A percentile compares a stretch with the other conserved stretches of the same genome.
These are phyloP conservation scores for Cossypha caffra DNA, from an alignment of 2,797 vertebrate genomes.

Conservation along the genomic window DNA sequence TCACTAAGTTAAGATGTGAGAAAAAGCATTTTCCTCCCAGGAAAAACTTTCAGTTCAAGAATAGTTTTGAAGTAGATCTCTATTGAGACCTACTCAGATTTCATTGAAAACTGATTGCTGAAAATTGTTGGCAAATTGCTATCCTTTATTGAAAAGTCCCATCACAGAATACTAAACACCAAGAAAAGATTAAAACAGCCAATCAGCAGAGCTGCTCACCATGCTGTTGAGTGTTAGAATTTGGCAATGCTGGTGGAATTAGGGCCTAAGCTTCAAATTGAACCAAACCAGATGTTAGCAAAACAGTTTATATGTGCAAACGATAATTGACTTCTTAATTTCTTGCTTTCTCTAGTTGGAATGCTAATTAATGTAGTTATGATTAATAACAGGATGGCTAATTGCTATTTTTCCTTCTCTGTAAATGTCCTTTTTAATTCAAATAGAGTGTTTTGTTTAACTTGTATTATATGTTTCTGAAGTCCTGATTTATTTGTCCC, in stretches of 20 bases:
- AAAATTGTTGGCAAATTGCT: background rate
- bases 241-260: background rate
- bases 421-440: background rate
- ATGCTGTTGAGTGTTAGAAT: background rate
- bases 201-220: background rate
- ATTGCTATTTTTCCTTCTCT: background rate
- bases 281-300: background rate
- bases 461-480: background rate
- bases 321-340: slow-evolving; percentile 19
- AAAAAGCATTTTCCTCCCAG: background rate
- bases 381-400: background rate
- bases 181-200: background rate
- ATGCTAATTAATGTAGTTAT: slow-evolving; percentile 8
- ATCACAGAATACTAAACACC: background rate
- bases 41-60: background rate
- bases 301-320: background rate
- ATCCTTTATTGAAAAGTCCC: background rate
- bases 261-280: background rate
- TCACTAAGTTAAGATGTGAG: background rate
- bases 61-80: background rate
- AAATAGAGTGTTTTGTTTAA: background rate
- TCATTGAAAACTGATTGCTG: background rate
- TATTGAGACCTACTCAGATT: background rate
- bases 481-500: background rate
- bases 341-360: background rate